Base-by-base conservation (phyloP, 2,113 vertebrate genomes). In the Brachypodius melanocephalos region DNA sequence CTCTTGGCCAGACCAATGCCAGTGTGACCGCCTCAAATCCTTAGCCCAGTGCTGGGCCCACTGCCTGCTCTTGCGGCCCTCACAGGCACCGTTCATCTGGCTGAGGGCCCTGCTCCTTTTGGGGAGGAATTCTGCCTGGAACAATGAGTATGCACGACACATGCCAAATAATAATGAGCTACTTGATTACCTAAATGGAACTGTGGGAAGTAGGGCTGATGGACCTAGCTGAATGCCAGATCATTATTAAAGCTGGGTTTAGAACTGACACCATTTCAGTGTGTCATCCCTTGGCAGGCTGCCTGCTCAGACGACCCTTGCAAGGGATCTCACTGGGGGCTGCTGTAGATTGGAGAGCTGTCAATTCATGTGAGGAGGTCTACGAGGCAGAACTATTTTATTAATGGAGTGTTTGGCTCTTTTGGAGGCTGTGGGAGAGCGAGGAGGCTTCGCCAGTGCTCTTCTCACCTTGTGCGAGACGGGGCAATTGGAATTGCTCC, bases 111-210 rank as follows among this genome's bases (percentile, higher is more conserved):
- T 36, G 15, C n/a, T 82, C 31, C 42, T 79, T 25, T 90, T 36
- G 28, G 32, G 62, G 38, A 95, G 36, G 59, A 86, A 89, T 77
- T 54, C 46, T 78, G 59, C 61, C 48, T 77, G 12, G 22, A 82
- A 57, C 48, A 85, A 51, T 48, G 61, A 72, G 29, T 45, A 62
- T 57, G 40, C 62, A 42, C 0, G 0, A 43, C 36, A 68, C 29
- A 38, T 83, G 92, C 90, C 90, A 94, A 85, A 86, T 65, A 88
- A 46, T 88, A 92, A 95, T 49, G 45, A 95, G n/a, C 46, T 84
- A 67, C 67, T 80, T 58, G 48, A 80, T 93, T 90, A 66, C 38
- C 26, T 85, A 91, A 89, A 92, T 88, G 59, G 85, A 58, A 90
- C 43, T 73, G 72, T 76, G 52, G 38, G 85, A 88, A 55, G 85